Base-by-base conservation (phyloP, 2,113 vertebrate genomes). In the Dicerorhinus sumatrensis region DNA sequence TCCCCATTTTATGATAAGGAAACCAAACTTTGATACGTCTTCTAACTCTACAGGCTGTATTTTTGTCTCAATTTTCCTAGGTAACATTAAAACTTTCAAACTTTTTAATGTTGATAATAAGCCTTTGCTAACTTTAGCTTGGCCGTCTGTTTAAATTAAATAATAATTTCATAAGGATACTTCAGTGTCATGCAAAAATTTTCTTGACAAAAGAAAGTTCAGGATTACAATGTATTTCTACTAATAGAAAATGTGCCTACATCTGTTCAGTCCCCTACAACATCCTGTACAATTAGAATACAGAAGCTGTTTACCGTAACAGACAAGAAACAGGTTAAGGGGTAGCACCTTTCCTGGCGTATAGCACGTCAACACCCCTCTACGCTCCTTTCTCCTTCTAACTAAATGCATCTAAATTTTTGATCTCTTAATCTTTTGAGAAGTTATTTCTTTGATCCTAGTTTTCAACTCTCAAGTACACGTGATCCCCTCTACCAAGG, bases 81-180 rank as follows among this genome's bases (percentile, higher is more conserved):
- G 16, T 58, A 76, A 77, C 63, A 65, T 56, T 80, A 83, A 77
- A 73, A 89, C 8, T 29, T 67, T 77, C 70, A 58, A 36, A 42
- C 14, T 77, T 75, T 73, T n/a, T 51, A 70, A 67, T 69, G 33
- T 46, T 69, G 56, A 54, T 81, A 25, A 29, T 54, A 39, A 89
- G 17, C 3, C 62, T 73, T 58, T 92, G 13, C 39, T 87, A 51
- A 25, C 39, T 58, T 75, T 36, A 86, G 5, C 56, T 79, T 90
- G 62, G 20, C 69, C 56, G 72, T 67, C 65, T 94, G 36, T 46
- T 96, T 75, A 72, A n/a, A 42, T 84, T 86, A 92, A 65, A 75
- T 79, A 70, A 82, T 70, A 72, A 82, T 82, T 94, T 86, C 31
- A 82, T 56, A 29, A 54, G 8, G 20, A n/a, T 70, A 56, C 48